Percentiles rank a stretch among this genome's conserved stretches.
phyloP scores from a whole-genome alignment of 2,888 invertebrate species.

The Antheraea assamensis region DNA sequence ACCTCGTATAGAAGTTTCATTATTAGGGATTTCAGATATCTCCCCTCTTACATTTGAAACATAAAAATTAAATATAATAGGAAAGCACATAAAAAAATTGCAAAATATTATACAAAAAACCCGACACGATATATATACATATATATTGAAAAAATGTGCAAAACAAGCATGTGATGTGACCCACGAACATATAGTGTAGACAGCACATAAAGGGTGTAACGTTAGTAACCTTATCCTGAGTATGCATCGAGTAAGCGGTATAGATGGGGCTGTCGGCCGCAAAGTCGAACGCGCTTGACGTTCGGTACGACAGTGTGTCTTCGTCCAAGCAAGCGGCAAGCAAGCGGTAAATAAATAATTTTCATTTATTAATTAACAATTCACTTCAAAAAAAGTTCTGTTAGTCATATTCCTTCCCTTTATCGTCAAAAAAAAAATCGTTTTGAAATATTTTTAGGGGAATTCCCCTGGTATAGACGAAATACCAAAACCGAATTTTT shows the following conservation, averaged over 20 bases:
- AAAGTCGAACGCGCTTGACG: conserved; percentile 78
- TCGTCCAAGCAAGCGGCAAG: conserved; percentile 37
- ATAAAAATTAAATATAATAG: neutral
- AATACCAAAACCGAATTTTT: too few species aligned
- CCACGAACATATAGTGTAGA: conserved; percentile 34
- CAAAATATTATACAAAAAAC: neutral
- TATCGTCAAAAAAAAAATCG: too few species aligned
- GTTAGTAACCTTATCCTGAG: conserved; percentile 80
- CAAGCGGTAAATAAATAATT: conserved; percentile 30
- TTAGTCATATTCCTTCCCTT: neutral
- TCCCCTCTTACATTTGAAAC: too few species aligned
- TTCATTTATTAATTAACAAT: conserved; percentile 4
- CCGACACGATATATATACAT: neutral
- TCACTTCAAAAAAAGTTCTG: neutral
- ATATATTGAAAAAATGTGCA: conserved; percentile 9
- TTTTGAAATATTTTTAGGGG: too few species aligned
- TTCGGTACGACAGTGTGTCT: conserved; percentile 75
- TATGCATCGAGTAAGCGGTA: conserved; percentile 76
- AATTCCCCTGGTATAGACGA: too few species aligned
- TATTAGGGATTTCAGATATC: too few species aligned
- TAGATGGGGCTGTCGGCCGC: conserved; percentile 69
- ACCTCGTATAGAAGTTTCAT: too few species aligned
- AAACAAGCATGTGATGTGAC: conserved; percentile 17
- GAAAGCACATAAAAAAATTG: neutral
- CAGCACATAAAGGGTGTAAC: conserved; percentile 36